phyloP scores from a whole-genome alignment of 2,113 vertebrate genomes.

The Empidonax traillii region DNA sequence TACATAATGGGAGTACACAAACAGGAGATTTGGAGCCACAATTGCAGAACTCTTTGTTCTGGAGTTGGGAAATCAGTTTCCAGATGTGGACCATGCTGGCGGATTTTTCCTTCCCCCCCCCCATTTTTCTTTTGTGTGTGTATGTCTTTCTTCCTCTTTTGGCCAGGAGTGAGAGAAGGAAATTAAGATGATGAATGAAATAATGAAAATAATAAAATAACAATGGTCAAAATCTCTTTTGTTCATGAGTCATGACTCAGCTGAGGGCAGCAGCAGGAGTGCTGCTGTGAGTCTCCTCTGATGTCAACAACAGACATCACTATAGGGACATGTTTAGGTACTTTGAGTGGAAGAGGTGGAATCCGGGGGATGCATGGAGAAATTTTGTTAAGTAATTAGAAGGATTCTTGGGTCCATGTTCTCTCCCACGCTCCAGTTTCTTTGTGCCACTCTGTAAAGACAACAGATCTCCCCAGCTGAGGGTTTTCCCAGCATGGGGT shows the following conservation, averaged over 20 bases:
- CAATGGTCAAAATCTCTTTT: constrained; percentile 62
- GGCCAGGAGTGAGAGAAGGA: constrained; percentile 31
- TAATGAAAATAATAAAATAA: constrained; percentile 71
- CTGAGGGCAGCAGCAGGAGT: constrained; percentile 35
- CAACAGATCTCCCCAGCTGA: constrained; percentile 54
- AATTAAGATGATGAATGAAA: constrained; percentile 71
- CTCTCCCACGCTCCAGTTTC: constrained; percentile 31
- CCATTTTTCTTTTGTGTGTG: background rate
- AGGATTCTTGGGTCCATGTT: constrained; percentile 12
- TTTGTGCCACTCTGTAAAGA: constrained; percentile 1
- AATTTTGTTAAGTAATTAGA: background rate
- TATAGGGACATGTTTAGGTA: background rate
- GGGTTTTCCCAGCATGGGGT: constrained; percentile 63
- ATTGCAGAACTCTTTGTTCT: constrained; percentile 63
- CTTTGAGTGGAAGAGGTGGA: constrained; percentile 25
- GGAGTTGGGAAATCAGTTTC: constrained; percentile 63
- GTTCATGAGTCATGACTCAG: constrained; percentile 55
- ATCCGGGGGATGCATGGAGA: background rate
- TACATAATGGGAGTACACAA: constrained; percentile 55
- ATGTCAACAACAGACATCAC: constrained; percentile 44
- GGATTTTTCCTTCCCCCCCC: background rate
- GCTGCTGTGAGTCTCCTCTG: constrained; percentile 20
- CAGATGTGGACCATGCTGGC: constrained; percentile 58
- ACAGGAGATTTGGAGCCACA: constrained; percentile 48
- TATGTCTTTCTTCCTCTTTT: constrained; percentile 18